phyloP scores from a whole-genome alignment of 2,888 invertebrate species.

The Dinocampus coccinellae region DNA sequence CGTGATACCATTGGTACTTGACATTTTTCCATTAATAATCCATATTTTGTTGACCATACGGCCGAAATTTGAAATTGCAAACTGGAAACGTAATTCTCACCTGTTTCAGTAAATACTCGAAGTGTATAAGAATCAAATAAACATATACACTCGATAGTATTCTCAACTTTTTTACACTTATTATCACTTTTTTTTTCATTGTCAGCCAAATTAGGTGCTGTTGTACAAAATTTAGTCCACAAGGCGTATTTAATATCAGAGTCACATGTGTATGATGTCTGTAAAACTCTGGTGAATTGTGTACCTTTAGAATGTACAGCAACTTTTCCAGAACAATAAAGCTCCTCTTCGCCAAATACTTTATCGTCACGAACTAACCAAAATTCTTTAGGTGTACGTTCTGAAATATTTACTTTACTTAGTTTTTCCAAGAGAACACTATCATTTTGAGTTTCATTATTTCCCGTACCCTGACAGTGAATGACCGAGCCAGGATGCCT shows the following conservation, averaged over 20 bases:
- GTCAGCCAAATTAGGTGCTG: conserved; percentile 70
- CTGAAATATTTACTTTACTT: conserved; percentile 82
- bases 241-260: conserved; percentile 85
- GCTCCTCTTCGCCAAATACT: conserved; percentile 80
- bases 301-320: conserved; percentile 73
- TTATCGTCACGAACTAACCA: conserved; percentile 72
- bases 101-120: conserved; percentile 82
- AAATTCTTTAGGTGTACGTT: conserved; percentile 68
- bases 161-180: conserved; percentile 70
- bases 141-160: conserved; percentile 78
- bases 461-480: conserved; percentile 66
- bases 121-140: conserved; percentile 82
- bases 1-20: conserved; percentile 55
- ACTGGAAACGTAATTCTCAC: conserved; percentile 86
- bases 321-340: conserved; percentile 87
- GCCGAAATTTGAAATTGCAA: conserved; percentile 83
- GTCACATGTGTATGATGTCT: conserved; percentile 82
- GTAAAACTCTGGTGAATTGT: conserved; percentile 55
- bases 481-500: conserved; percentile 82
- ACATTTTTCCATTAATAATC: conserved; percentile 83
- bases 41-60: conserved; percentile 88
- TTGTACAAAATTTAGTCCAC: conserved; percentile 76
- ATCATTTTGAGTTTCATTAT: conserved; percentile 72
- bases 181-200: conserved; percentile 71
- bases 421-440: conserved; percentile 79